A percentile compares a stretch with the other conserved stretches of the same genome.
Evolutionary conservation across 2,797 vertebrate genomes (phyloP).

Genomic region (Pangasius larnaudii): DNA sequence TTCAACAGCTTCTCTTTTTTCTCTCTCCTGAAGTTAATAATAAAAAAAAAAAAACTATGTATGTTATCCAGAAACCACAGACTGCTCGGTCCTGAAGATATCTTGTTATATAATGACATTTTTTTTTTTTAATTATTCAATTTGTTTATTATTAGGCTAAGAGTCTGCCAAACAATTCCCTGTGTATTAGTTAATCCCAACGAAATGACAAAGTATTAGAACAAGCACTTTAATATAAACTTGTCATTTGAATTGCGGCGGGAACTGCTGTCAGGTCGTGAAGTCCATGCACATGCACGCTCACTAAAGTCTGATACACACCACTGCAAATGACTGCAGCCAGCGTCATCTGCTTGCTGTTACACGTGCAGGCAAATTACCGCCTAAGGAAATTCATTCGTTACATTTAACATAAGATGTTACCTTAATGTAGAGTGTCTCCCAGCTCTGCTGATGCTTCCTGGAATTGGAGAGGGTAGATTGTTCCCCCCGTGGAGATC

Average conservation of each 20-base stretch:
- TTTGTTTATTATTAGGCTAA: neutral
- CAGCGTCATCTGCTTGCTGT: neutral
- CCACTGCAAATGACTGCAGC: neutral
- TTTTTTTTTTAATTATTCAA: neutral
- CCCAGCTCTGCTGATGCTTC: conserved; percentile 82
- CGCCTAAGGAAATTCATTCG: neutral
- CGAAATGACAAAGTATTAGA: neutral
- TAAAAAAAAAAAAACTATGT: neutral
- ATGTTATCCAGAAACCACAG: no score
- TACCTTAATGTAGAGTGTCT: conserved; percentile 85
- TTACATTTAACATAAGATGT: neutral
- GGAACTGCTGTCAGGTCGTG: neutral
- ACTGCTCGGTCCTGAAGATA: neutral
- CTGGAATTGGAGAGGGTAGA: conserved; percentile 83
- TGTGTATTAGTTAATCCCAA: no score
- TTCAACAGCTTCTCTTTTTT: conserved; percentile 1
- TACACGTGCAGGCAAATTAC: neutral
- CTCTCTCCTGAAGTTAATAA: neutral
- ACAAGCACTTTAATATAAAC: neutral
- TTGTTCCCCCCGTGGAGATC: conserved; percentile 88
- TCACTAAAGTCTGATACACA: neutral
- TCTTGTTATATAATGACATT: neutral
- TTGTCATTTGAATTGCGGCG: neutral
- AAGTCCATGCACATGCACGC: neutral
- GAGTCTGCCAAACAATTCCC: neutral